Percentiles rank a stretch among this genome's conserved stretches.
These are phyloP conservation scores for Tiaroga cobitis DNA, from an alignment of 2,797 vertebrate genomes.

Conservation along the genomic window DNA sequence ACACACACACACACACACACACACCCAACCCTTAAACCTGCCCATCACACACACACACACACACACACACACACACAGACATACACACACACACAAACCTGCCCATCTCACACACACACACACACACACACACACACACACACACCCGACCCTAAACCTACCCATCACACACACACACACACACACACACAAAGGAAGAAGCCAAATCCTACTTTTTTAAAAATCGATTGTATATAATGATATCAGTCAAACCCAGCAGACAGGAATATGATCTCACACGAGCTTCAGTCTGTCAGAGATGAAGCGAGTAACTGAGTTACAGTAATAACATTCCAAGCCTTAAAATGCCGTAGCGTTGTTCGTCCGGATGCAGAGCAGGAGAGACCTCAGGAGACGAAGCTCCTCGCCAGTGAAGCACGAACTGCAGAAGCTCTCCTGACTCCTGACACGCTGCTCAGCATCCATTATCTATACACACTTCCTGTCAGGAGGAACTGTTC, in stretches of 20 bases:
- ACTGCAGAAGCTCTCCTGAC: not conserved
- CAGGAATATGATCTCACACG: conserved; percentile 4
- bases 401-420: not conserved
- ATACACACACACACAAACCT: no score
- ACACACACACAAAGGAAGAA: no score
- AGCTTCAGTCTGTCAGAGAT: conserved; percentile 8
- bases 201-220: no score
- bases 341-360: conserved; percentile 3
- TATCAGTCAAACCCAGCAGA: not conserved
- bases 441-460: not conserved
- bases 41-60: no score
- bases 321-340: not conserved
- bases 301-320: not conserved
- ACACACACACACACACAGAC: no score
- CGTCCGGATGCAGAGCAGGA: not conserved
- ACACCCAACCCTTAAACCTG: no score
- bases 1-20: no score
- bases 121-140: no score
- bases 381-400: no score
- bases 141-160: no score
- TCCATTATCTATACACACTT: not conserved
- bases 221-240: not conserved
- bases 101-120: no score
- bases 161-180: no score
- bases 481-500: not conserved